These are phyloP conservation scores for Hydrolagus affinis DNA, from an alignment of 2,113 vertebrate genomes.

Conservation along the genomic window DNA sequence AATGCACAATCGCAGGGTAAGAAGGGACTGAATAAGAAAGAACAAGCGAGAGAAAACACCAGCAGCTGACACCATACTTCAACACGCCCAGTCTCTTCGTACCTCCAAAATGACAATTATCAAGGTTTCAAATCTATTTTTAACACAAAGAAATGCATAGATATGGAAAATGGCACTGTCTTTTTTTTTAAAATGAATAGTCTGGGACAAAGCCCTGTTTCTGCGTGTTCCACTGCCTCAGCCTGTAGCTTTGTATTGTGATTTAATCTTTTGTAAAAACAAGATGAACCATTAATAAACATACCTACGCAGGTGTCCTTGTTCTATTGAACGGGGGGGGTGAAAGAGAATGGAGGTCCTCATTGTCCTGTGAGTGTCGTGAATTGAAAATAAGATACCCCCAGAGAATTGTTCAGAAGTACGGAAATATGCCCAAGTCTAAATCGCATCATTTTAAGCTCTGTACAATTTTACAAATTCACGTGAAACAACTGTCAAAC, in stretches of 20 bases:
- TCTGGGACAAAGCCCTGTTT: background rate
- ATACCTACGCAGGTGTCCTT: background rate
- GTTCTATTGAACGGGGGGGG: background rate
- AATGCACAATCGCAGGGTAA: too few species aligned
- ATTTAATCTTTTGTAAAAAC: background rate
- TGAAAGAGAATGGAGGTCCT: background rate
- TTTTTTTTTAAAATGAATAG: background rate
- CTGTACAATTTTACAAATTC: too few species aligned
- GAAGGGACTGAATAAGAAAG: too few species aligned
- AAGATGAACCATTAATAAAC: too few species aligned
- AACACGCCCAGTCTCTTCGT: background rate
- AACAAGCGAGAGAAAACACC: background rate
- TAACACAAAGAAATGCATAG: background rate
- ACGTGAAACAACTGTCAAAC: too few species aligned
- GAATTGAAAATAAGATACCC: too few species aligned
- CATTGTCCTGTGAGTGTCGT: background rate
- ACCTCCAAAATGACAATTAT: background rate
- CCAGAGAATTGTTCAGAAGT: too few species aligned
- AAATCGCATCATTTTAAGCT: too few species aligned
- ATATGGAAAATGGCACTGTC: background rate
- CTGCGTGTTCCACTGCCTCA: background rate
- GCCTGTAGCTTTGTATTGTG: background rate
- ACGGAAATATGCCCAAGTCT: too few species aligned
- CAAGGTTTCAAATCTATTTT: background rate
- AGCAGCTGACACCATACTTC: too few species aligned